Evolutionary conservation across 1,140 invertebrate genomes (phyloP).

Genomic region (Sycophaga agraensis): DNA sequence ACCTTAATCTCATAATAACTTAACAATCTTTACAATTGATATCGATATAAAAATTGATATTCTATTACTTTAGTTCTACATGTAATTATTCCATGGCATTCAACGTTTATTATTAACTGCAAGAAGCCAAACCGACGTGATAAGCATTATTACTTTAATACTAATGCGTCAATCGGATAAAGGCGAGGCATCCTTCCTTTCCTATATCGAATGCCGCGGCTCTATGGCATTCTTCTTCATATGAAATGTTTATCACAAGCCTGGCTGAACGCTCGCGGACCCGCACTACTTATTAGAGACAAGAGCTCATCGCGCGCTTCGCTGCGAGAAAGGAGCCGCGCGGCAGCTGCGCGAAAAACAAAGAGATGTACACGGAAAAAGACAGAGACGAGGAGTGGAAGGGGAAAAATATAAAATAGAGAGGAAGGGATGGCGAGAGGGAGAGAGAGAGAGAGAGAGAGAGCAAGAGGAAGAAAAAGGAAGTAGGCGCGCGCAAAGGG

Average conservation of each 20-base stretch:
- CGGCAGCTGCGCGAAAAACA: not conserved
- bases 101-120: too few relatives aligned
- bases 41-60: too few relatives aligned
- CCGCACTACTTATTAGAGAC: constrained; percentile 17
- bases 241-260: constrained; percentile 14
- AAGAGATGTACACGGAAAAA: not conserved
- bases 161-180: too few relatives aligned
- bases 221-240: too few relatives aligned
- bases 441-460: not conserved
- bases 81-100: too few relatives aligned
- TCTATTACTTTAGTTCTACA: too few relatives aligned
- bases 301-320: not conserved
- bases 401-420: not conserved
- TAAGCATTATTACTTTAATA: too few relatives aligned
- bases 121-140: too few relatives aligned
- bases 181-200: too few relatives aligned
- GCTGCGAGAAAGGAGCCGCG: too few relatives aligned
- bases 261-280: constrained; percentile 4
- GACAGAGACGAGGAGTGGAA: not conserved
- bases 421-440: not conserved
- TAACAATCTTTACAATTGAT: too few relatives aligned
- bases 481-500: not conserved
- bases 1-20: too few relatives aligned
- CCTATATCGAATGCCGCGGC: not conserved
- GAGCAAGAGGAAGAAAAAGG: not conserved